Base-by-base conservation (phyloP, 2,888 invertebrate species). In the Torymus texanus region DNA sequence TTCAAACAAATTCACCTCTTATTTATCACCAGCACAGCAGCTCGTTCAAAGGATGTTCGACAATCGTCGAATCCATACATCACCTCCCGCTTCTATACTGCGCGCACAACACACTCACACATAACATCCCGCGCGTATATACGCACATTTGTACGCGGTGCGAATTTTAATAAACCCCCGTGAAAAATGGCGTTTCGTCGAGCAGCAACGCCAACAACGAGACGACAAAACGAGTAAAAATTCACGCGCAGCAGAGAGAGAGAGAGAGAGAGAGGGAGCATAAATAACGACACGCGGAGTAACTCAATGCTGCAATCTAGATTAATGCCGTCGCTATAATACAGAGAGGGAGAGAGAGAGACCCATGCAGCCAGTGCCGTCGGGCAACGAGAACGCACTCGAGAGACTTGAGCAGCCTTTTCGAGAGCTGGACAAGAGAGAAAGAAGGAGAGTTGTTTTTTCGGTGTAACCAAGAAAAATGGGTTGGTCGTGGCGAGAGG, bases 251-350 rank as follows among this genome's bases (percentile, higher is more conserved):
- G 12, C 24, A 29, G 5, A 29, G 29, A 29, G 29, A 29, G 29
- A 29, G 4, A 29, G 29, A 29, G 29, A 29, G 29, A 29, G 29
- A 29, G 41, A 41, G 41, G 10, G 62, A 71, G 75, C 61, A 67
- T 80, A 82, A 82, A 77, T 80, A 68, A 77, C 56, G 58, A 55
- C 24, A 41, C 41, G 29, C 29, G 16, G 59, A 63, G 72, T 70
- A 70, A 77, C 67, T 80, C 76, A 77, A 77, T 70, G 73, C 77
- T 56, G 53, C 70, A 74, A 77, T 80, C 80, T 77, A 80, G 80
- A 80, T 80, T 77, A 80, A 80, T 77, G 80, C 72, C 66, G 58
- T 51, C 68, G 61, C 61, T 59, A 63, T 65, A 59, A 53, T 66
- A 24, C 65, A 62, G 53, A 73, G 29, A 29, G 29, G 5, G 29